These are phyloP conservation scores for Endotricha flammealis DNA, from an alignment of 2,888 invertebrate species.

Conservation along the genomic window DNA sequence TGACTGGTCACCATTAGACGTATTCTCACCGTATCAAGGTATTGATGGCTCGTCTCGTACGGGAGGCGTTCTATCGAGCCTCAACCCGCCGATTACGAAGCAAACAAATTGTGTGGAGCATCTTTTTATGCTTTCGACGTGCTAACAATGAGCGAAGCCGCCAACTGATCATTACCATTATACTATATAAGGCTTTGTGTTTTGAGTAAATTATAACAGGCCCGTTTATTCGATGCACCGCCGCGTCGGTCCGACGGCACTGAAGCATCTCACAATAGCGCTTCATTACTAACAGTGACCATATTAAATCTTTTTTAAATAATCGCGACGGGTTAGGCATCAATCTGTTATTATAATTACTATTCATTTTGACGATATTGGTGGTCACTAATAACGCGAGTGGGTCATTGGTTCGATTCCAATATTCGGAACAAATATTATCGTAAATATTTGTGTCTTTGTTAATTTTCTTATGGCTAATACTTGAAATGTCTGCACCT, in stretches of 20 bases:
- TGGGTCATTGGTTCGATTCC: too few species aligned
- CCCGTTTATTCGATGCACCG: slow-evolving; percentile 62
- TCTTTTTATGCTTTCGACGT: slow-evolving; percentile 68
- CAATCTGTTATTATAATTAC: slow-evolving; percentile 41
- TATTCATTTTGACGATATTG: too few species aligned
- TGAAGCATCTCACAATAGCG: slow-evolving; percentile 46
- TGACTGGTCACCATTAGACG: slow-evolving; percentile 63
- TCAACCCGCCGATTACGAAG: slow-evolving; percentile 60
- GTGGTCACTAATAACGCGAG: too few species aligned
- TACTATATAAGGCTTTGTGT: slow-evolving; percentile 75
- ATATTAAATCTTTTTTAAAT: slow-evolving; percentile 50
- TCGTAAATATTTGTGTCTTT: too few species aligned
- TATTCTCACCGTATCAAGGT: slow-evolving; percentile 52
- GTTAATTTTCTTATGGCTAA: too few species aligned
- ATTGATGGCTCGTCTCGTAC: slow-evolving; percentile 44
- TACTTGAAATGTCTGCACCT: too few species aligned
- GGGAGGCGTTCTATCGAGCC: slow-evolving; percentile 47
- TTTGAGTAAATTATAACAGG: slow-evolving; percentile 78
- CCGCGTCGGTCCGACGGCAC: slow-evolving; percentile 50
- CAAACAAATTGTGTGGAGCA: slow-evolving; percentile 69
- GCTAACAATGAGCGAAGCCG: slow-evolving; percentile 69
- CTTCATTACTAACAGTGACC: slow-evolving; percentile 73
- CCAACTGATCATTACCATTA: slow-evolving; percentile 76
- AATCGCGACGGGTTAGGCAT: slow-evolving; percentile 42
- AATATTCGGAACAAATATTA: too few species aligned